These are phyloP conservation scores for Cataglyphis albicans DNA, from an alignment of 2,888 invertebrate species.

Conservation along the genomic window DNA sequence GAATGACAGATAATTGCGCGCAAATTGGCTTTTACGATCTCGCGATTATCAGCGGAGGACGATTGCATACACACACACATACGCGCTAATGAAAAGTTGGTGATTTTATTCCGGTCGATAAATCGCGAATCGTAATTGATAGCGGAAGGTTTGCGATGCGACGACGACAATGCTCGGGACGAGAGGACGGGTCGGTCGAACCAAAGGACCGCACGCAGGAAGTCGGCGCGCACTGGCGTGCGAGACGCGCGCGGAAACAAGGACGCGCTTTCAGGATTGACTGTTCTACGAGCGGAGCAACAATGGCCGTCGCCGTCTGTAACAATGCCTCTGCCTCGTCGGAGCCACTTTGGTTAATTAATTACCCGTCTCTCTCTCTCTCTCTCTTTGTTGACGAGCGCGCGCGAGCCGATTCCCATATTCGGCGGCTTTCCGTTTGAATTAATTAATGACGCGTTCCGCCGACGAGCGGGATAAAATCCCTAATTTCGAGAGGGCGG, in stretches of 20 bases:
- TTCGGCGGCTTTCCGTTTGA: constrained; percentile 65
- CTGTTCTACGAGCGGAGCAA: constrained; percentile 53
- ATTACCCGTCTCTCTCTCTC: constrained; percentile 69
- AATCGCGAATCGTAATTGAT: constrained; percentile 73
- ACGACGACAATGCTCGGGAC: constrained; percentile 53
- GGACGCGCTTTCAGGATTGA: constrained; percentile 64
- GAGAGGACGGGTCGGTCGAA: constrained; percentile 29
- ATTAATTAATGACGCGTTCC: constrained; percentile 72
- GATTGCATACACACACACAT: no score
- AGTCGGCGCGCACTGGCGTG: constrained; percentile 67
- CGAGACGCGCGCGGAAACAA: constrained; percentile 67
- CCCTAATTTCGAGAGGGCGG: constrained; percentile 50
- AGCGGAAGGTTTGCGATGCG: constrained; percentile 62
- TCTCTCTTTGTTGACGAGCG: constrained; percentile 73
- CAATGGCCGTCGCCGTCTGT: constrained; percentile 65
- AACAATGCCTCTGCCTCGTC: constrained; percentile 66
- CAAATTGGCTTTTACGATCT: constrained; percentile 68
- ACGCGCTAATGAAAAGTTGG: constrained; percentile 52
- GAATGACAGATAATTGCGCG: constrained; percentile 63
- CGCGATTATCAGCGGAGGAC: constrained; percentile 60
- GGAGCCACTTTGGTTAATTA: constrained; percentile 74
- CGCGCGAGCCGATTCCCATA: constrained; percentile 62
- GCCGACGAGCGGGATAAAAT: constrained; percentile 54
- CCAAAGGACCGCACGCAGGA: constrained; percentile 39
- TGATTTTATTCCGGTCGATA: constrained; percentile 61